These are phyloP conservation scores for Thalassaphorura encarpata DNA, from an alignment of 1,140 invertebrate species.

Conservation along the genomic window DNA sequence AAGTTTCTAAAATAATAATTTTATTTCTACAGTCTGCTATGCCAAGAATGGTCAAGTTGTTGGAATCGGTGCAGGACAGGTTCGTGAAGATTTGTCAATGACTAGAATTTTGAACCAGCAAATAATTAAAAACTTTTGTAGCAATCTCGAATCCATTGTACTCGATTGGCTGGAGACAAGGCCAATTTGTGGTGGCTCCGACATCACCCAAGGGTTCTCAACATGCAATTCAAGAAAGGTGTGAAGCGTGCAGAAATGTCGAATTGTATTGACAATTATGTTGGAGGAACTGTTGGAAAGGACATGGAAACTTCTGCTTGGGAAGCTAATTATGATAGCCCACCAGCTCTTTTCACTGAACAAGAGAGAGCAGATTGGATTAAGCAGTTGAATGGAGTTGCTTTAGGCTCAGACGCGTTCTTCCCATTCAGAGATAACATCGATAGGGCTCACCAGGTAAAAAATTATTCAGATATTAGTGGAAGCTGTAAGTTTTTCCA, in stretches of 20 bases:
- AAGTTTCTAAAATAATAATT: too few relatives aligned
- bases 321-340: conserved; percentile 60
- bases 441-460: conserved; percentile 80
- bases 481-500: too few relatives aligned
- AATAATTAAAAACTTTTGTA: too few relatives aligned
- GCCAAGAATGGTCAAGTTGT: conserved; percentile 85
- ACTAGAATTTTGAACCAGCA: too few relatives aligned
- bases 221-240: conserved; percentile 78
- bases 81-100: too few relatives aligned
- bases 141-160: conserved; percentile 95
- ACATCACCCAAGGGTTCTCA: conserved; percentile 76
- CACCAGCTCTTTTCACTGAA: conserved; percentile 55
- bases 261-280: conserved; percentile 93
- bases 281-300: conserved; percentile 75
- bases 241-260: conserved; percentile 86
- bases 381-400: conserved; percentile 65
- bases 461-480: conserved; percentile 24
- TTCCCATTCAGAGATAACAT: conserved; percentile 98
- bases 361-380: conserved; percentile 71
- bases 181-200: conserved; percentile 85
- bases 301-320: conserved; percentile 59
- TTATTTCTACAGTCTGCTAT: too few relatives aligned
- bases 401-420: conserved; percentile 94
- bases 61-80: conserved; percentile 94
- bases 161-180: conserved; percentile 90